phyloP scores from a whole-genome alignment of 2,113 vertebrate genomes.

The Todiramphus chloris region DNA sequence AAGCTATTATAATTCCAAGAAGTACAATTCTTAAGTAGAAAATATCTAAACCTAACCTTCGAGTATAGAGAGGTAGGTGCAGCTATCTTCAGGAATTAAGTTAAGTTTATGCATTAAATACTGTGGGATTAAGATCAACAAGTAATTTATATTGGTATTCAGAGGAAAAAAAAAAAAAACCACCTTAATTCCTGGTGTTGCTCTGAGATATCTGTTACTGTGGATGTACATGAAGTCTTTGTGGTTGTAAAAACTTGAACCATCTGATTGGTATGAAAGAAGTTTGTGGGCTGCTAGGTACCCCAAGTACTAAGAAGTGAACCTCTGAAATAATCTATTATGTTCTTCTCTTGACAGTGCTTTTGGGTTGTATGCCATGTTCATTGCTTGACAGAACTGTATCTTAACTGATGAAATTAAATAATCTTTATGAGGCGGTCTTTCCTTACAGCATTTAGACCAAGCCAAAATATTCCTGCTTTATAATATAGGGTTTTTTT shows the following conservation, averaged over 20 bases:
- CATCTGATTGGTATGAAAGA: not conserved
- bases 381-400: not conserved
- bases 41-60: not conserved
- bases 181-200: not conserved
- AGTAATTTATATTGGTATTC: not conserved
- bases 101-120: not conserved
- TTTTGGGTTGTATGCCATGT: not conserved
- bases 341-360: not conserved
- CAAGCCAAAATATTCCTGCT: not conserved
- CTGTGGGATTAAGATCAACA: not conserved
- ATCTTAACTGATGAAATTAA: not conserved
- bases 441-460: not conserved
- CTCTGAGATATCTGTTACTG: not conserved
- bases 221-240: not conserved
- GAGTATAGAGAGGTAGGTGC: not conserved
- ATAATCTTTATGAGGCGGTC: fast-evolving
- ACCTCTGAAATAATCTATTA: not conserved
- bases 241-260: not conserved
- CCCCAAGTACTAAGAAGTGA: not conserved
- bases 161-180: not conserved
- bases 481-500: not conserved
- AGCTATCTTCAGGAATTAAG: not conserved
- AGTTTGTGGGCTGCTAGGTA: not conserved
- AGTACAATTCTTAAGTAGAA: not conserved
- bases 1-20: not conserved